A percentile compares a stretch with the other conserved stretches of the same genome.
phyloP scores from a whole-genome alignment of 2,113 vertebrate species.

The Suricata suricatta region DNA sequence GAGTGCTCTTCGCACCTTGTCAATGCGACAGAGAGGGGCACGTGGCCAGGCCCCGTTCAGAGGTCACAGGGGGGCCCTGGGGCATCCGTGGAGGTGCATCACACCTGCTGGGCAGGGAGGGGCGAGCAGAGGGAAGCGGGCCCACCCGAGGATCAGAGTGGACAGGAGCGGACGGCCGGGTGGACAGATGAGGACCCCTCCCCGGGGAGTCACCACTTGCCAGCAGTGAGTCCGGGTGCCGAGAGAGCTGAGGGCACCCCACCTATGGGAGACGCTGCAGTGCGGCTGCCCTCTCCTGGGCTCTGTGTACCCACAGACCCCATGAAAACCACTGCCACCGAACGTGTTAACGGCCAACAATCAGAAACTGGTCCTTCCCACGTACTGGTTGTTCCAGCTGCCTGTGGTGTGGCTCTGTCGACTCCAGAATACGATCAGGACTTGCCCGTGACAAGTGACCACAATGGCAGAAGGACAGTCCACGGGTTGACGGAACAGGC shows the following conservation, averaged over 20 bases:
- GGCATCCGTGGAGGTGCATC: accelerated
- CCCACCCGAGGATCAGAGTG: constrained; percentile 33
- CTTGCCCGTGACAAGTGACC: neutral
- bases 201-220: neutral
- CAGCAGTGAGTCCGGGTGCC: constrained; percentile 7
- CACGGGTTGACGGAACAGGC: constrained; percentile 23
- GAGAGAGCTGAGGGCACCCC: neutral
- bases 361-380: constrained; percentile 60
- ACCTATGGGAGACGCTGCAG: neutral
- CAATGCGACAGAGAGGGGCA: neutral
- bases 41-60: neutral
- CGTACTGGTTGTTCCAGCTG: neutral
- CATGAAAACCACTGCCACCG: neutral
- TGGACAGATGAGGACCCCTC: constrained; percentile 18
- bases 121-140: neutral
- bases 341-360: constrained; percentile 14
- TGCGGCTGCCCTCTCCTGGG: neutral
- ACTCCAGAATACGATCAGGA: constrained; percentile 2
- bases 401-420: neutral
- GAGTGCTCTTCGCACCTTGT: neutral
- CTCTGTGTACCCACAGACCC: neutral
- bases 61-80: neutral
- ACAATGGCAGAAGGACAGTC: neutral
- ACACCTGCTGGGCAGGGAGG: neutral
- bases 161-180: constrained; percentile 38